These are phyloP conservation scores for Leptocoma aspasia DNA, from an alignment of 2,113 vertebrate genomes.

Conservation along the genomic window DNA sequence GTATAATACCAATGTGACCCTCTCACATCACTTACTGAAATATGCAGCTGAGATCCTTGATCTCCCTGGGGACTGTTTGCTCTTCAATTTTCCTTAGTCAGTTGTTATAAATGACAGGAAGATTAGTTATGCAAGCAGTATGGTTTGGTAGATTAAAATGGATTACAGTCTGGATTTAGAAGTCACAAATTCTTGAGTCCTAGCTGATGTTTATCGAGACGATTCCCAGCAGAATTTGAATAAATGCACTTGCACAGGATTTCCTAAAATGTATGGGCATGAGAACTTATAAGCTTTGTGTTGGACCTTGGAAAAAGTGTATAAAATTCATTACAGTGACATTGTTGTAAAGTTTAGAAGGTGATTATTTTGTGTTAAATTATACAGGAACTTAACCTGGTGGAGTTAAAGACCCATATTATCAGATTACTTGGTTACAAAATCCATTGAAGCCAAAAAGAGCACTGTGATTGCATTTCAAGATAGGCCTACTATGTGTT, in stretches of 20 bases:
- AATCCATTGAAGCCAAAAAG: not conserved
- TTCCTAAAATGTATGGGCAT: not conserved
- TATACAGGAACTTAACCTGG: not conserved
- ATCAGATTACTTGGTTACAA: not conserved
- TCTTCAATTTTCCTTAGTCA: not conserved
- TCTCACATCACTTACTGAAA: not conserved
- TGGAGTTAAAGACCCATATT: not conserved
- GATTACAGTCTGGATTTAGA: not conserved
- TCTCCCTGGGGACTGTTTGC: not conserved
- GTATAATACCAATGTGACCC: not conserved
- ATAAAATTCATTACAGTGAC: not conserved
- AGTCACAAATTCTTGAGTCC: not conserved
- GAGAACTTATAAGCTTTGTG: not conserved
- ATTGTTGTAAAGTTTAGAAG: not conserved
- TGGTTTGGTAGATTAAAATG: not conserved
- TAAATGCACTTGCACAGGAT: not conserved
- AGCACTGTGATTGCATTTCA: not conserved
- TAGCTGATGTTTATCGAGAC: not conserved
- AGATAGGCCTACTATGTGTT: not conserved
- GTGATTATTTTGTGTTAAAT: not conserved
- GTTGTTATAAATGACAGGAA: not conserved
- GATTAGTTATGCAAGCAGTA: not conserved
- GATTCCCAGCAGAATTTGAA: not conserved
- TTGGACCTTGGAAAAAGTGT: not conserved
- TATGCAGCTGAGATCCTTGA: not conserved